Evolutionary conservation across 1,140 invertebrate species (phyloP), one percentile per base, ranked within the genome.

Genomic region (Apis florea): DNA sequence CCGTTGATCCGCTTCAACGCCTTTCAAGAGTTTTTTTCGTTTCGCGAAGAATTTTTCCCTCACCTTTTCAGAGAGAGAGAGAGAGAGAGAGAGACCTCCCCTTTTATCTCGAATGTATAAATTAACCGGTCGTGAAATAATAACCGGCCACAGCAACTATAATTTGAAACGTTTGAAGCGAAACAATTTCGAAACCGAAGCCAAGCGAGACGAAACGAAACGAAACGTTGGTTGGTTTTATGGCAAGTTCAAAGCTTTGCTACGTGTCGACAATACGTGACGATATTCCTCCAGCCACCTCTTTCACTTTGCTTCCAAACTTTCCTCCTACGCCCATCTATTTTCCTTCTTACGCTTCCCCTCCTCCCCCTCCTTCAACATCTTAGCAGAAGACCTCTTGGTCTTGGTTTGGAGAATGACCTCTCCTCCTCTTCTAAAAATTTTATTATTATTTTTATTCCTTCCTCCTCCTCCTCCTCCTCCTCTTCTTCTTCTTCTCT

Each of bases 131-230:
- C 51, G 19, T 69, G n/a, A n/a, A 75, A 85, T 56, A 70, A 2
- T 2, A 31, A 53, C 51, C 53, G 69, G 53, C 12, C 66, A 15
- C 64, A 63, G 17, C 31, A 40, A 40, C 31, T 21, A 58, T 64
- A 84, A 84, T 84, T 84, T 40, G 64, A 84, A 84, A 80, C 66
- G 70, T 79, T 85, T n/a, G 24, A 5, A 51, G 75, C 0, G 31
- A 6, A 40, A 40, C 31, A 40, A 40, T 40, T 40, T 40, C 31
- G 31, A 40, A 40, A 5, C 3, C 31, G 31, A 75, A 64, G 84
- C 54, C 19, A 19, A 75, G 59, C n/a, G 54, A 21, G 26, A 64
- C 47, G 21, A 54, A 64, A 40, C 31, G 31, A 40, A 40, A 40
- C 31, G 31, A 40, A 40, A 40, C 31, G 21, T 73, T 70, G 77